Conservation (phyloP, 2,888 invertebrate genomes). For the Neocrepidodera transversa region DNA sequence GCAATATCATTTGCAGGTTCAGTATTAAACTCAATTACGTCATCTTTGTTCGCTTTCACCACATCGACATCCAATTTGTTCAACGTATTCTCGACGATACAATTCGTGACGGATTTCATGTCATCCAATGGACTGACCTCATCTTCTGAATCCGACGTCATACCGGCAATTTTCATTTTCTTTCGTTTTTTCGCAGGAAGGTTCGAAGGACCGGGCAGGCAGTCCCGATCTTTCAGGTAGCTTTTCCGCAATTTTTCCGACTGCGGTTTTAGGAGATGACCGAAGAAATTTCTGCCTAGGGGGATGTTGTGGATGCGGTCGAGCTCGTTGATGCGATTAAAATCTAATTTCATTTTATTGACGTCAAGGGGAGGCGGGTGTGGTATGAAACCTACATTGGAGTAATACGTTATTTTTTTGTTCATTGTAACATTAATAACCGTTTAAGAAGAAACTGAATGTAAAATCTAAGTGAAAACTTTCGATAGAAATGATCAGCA, state of each 20-base stretch:
- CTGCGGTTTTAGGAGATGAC: conserved; percentile 39
- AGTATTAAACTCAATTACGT: conserved; percentile 28
- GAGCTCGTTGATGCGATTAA: conserved; percentile 49
- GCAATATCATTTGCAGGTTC: neutral
- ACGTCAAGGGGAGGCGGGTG: neutral
- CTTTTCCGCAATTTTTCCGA: conserved; percentile 33
- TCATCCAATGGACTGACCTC: conserved; percentile 46
- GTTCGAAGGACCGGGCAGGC: conserved; percentile 45
- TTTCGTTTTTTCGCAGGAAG: conserved; percentile 42
- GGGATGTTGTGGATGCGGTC: conserved; percentile 44
- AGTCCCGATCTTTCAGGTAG: conserved; percentile 28
- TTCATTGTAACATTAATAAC: no score
- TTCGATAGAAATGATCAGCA: no score
- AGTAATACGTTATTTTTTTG: no score
- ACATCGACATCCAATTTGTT: conserved; percentile 26
- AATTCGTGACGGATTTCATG: conserved; percentile 52
- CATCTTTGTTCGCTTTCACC: conserved; percentile 17
- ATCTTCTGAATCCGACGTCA: conserved; percentile 41
- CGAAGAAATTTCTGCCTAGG: conserved; percentile 39
- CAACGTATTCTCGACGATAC: conserved; percentile 41
- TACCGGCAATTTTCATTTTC: conserved; percentile 39
- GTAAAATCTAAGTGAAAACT: no score
- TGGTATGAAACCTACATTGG: conserved; percentile 2
- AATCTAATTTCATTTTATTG: conserved; percentile 39
- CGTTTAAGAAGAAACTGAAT: no score